Percentiles rank a stretch among this genome's conserved stretches.
phyloP scores from a whole-genome alignment of 2,888 invertebrate genomes.

The Torymus aiolomorphi region DNA sequence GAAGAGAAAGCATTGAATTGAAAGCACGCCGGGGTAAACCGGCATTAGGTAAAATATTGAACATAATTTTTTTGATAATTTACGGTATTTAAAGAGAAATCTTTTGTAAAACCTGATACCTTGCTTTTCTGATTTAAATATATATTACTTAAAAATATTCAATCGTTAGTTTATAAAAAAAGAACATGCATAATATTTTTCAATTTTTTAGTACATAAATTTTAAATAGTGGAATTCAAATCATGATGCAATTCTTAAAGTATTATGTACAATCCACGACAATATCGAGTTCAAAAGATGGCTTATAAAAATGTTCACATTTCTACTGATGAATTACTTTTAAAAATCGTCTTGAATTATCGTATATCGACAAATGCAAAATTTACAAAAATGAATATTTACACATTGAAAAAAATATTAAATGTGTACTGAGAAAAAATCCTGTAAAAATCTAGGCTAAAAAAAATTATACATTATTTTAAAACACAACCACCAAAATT shows the following conservation, averaged over 20 bases:
- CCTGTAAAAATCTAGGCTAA: background rate
- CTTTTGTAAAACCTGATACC: conserved; percentile 41
- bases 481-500: conserved; percentile 11
- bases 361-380: background rate
- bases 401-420: conserved; percentile 25
- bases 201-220: conserved; percentile 1
- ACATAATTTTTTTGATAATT: too few relatives aligned
- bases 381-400: conserved; percentile 7
- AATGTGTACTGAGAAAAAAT: background rate
- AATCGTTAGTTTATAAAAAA: too few relatives aligned
- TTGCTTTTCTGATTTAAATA: background rate
- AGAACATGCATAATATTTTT: background rate
- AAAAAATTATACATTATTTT: conserved; percentile 5
- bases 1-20: conserved; percentile 32
- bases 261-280: conserved; percentile 8
- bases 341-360: too few relatives aligned
- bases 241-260: conserved; percentile 7
- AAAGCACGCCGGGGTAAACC: conserved; percentile 15
- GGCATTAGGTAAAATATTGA: too few relatives aligned
- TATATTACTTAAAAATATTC: too few relatives aligned
- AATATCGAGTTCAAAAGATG: background rate
- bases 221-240: conserved; percentile 11
- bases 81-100: too few relatives aligned
- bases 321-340: background rate
- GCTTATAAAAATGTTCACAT: background rate